These are phyloP conservation scores for Pseudomugil gertrudae DNA, from an alignment of 2,797 vertebrate species.

Conservation along the genomic window DNA sequence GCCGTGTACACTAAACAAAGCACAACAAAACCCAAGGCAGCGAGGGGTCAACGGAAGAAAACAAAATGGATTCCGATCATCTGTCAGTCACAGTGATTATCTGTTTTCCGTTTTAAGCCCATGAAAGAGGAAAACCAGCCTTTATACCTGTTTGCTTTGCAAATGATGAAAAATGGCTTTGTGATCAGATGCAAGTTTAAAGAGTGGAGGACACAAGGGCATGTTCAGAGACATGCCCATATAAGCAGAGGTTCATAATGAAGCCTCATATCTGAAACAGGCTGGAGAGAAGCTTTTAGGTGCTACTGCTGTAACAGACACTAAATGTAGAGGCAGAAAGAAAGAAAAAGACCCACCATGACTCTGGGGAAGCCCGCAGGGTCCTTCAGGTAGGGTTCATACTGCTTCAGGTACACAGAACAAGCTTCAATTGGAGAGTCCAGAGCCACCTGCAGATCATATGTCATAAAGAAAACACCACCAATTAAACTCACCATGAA, in stretches of 20 bases:
- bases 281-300: slow-evolving; percentile 36
- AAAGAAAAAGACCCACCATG: slow-evolving; percentile 79
- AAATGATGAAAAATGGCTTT: slow-evolving; percentile 71
- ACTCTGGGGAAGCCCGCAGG: slow-evolving; percentile 90
- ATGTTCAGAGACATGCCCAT: slow-evolving; percentile 42
- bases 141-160: slow-evolving; percentile 56
- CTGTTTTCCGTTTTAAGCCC: slow-evolving; percentile 57
- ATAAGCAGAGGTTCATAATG: slow-evolving; percentile 49
- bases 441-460: slow-evolving; percentile 83
- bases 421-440: slow-evolving; percentile 88
- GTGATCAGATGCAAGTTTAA: slow-evolving; percentile 54
- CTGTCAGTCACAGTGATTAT: slow-evolving; percentile 37
- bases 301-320: slow-evolving; percentile 7
- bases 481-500: neutral
- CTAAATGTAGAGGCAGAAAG: slow-evolving; percentile 4
- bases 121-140: slow-evolving; percentile 58
- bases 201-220: slow-evolving; percentile 47
- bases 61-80: slow-evolving; percentile 26
- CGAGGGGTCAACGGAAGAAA: slow-evolving; percentile 35
- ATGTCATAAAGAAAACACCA: neutral
- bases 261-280: slow-evolving; percentile 45
- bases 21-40: slow-evolving; percentile 40
- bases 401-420: slow-evolving; percentile 85
- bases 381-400: slow-evolving; percentile 91
- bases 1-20: slow-evolving; percentile 62